Percentiles rank a stretch among this genome's conserved stretches.
Evolutionary conservation across 2,888 invertebrate species (phyloP).

Genomic region (Harpagoxenus sublaevis): DNA sequence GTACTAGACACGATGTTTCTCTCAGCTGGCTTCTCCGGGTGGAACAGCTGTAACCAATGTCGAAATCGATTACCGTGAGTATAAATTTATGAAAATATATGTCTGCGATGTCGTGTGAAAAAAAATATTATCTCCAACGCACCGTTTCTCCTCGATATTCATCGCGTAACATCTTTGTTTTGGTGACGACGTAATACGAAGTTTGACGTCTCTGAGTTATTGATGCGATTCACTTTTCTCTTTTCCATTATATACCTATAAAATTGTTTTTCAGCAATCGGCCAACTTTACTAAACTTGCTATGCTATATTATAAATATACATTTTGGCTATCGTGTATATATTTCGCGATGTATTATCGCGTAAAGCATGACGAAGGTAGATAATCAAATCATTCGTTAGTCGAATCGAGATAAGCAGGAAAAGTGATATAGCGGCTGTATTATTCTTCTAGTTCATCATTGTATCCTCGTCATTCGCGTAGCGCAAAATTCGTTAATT

Average conservation of each 20-base stretch:
- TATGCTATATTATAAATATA: background rate
- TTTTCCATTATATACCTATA: background rate
- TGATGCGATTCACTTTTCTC: slow-evolving; percentile 6
- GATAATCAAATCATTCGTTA: background rate
- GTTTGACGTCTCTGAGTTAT: slow-evolving; percentile 22
- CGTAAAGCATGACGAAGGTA: background rate
- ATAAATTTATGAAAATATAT: slow-evolving; percentile 55
- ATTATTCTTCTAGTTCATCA: slow-evolving; percentile 16
- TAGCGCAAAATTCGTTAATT: slow-evolving; percentile 60
- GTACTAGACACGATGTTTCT: slow-evolving; percentile 69
- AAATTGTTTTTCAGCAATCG: slow-evolving; percentile 1
- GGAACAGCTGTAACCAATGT: slow-evolving; percentile 82
- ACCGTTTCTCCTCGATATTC: slow-evolving; percentile 9
- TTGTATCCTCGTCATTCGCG: background rate
- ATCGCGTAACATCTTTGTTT: slow-evolving; percentile 9
- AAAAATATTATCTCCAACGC: slow-evolving; percentile 13
- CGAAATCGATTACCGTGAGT: slow-evolving; percentile 61
- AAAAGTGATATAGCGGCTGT: background rate
- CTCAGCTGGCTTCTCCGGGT: slow-evolving; percentile 49
- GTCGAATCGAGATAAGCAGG: slow-evolving; percentile 12
- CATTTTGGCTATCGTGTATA: background rate
- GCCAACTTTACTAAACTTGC: slow-evolving; percentile 9
- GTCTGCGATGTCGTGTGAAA: slow-evolving; percentile 29
- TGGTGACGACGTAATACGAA: background rate
- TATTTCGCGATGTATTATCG: background rate